These are phyloP conservation scores for Brachionus angularis DNA, from an alignment of 1,140 invertebrate species.

Conservation along the genomic window DNA sequence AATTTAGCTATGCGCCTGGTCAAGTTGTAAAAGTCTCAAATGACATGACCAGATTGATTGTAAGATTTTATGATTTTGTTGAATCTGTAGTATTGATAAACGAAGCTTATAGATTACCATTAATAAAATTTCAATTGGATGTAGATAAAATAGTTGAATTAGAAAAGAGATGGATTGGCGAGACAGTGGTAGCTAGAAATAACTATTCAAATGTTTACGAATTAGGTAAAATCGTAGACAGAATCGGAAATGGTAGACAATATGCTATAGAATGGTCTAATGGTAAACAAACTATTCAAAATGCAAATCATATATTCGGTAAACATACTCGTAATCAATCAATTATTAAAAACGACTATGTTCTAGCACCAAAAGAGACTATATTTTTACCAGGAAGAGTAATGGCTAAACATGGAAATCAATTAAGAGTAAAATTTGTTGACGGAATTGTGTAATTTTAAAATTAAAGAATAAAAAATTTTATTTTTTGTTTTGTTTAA, in stretches of 20 bases:
- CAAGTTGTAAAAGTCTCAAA: conserved; percentile 46
- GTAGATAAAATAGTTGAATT: conserved; percentile 48
- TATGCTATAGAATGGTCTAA: conserved; percentile 49
- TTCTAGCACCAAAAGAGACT: conserved; percentile 47
- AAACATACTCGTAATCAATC: conserved; percentile 46
- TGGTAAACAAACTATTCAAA: conserved; percentile 47
- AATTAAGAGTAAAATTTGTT: conserved; percentile 48
- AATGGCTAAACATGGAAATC: conserved; percentile 13
- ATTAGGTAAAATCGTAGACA: conserved; percentile 47
- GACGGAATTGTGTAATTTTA: conserved; percentile 45
- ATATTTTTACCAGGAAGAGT: conserved; percentile 49
- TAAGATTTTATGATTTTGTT: conserved; percentile 50
- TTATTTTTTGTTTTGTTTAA: too few relatives aligned
- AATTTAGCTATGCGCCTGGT: conserved; percentile 51
- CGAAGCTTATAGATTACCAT: conserved; percentile 48
- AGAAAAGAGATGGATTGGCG: conserved; percentile 48
- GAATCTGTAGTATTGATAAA: conserved; percentile 44
- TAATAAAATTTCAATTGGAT: conserved; percentile 49
- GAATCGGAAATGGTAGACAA: conserved; percentile 46
- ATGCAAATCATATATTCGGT: conserved; percentile 49
- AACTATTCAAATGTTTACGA: conserved; percentile 48
- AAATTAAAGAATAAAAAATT: background rate
- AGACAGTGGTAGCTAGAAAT: conserved; percentile 50
- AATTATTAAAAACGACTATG: conserved; percentile 46
- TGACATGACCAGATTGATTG: conserved; percentile 44